A percentile compares a stretch with the other conserved stretches of the same genome.
phyloP scores from a whole-genome alignment of 1,140 invertebrate genomes.

The Anthonomus grandis region DNA sequence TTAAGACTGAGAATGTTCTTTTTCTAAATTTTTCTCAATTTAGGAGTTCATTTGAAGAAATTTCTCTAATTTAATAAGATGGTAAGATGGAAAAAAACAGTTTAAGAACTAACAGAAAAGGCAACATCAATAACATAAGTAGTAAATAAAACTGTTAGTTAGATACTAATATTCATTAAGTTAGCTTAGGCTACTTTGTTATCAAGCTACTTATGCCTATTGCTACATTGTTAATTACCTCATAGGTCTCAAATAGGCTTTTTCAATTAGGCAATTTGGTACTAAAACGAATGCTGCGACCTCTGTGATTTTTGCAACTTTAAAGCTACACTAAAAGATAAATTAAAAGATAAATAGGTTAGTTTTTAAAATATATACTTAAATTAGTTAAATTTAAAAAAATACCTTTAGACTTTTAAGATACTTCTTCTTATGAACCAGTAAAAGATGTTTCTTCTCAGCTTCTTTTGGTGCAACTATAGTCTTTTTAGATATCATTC shows the following conservation, averaged over 20 bases:
- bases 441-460: conserved; percentile 62
- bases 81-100: no score
- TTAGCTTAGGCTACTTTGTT: no score
- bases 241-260: conserved; percentile 71
- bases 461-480: conserved; percentile 67
- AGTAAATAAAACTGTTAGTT: no score
- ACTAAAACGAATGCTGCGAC: conserved; percentile 68
- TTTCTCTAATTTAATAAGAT: no score
- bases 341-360: no score
- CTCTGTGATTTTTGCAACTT: conserved; percentile 76
- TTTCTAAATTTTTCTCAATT: no score
- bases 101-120: no score
- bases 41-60: no score
- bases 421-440: conserved; percentile 72
- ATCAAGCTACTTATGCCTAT: no score
- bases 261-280: conserved; percentile 76
- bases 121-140: no score
- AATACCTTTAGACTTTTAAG: conserved; percentile 63
- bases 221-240: conserved; percentile 49
- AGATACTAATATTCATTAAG: no score
- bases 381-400: background rate
- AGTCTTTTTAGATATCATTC: conserved; percentile 53
- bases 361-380: background rate
- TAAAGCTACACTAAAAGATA: conserved; percentile 57
- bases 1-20: no score